A percentile compares a stretch with the other conserved stretches of the same genome.
Evolutionary conservation across 2,113 vertebrate species (phyloP).

Genomic region (Saguinus imperator): DNA sequence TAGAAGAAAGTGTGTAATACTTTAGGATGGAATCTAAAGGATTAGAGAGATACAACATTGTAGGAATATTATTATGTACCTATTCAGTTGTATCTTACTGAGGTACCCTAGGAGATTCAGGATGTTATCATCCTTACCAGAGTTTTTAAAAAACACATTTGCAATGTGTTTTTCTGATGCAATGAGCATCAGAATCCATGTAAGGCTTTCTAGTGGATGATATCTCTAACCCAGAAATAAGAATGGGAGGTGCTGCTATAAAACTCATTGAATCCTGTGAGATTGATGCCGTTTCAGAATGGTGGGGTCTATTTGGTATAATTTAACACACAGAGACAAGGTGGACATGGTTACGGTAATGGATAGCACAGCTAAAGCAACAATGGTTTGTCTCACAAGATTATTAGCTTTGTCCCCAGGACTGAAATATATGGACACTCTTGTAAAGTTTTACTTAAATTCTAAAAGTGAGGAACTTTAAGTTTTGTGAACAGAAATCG

Average conservation of each 20-base stretch:
- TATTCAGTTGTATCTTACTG: not conserved
- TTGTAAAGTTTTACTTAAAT: not conserved
- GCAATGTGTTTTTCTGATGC: not conserved
- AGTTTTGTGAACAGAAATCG: not conserved
- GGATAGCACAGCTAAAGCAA: not conserved
- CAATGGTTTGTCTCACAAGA: not conserved
- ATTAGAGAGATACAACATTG: not conserved
- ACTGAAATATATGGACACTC: not conserved
- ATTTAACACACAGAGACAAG: not conserved
- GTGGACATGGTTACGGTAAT: not conserved
- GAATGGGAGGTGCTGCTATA: not conserved
- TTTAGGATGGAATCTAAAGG: not conserved
- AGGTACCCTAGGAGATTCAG: not conserved
- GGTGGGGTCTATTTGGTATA: not conserved
- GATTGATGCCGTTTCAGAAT: not conserved
- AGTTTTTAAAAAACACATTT: not conserved
- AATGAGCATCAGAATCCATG: not conserved
- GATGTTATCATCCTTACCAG: not conserved
- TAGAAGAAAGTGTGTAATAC: not conserved
- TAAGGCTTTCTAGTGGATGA: not conserved
- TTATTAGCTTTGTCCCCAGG: not conserved
- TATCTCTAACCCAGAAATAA: not conserved
- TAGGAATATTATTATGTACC: not conserved
- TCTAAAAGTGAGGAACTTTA: not conserved
- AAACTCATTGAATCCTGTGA: not conserved